Percentiles rank a stretch among this genome's conserved stretches.
Evolutionary conservation across 2,888 invertebrate species (phyloP).

Genomic region (Exephanes ischioxanthus): DNA sequence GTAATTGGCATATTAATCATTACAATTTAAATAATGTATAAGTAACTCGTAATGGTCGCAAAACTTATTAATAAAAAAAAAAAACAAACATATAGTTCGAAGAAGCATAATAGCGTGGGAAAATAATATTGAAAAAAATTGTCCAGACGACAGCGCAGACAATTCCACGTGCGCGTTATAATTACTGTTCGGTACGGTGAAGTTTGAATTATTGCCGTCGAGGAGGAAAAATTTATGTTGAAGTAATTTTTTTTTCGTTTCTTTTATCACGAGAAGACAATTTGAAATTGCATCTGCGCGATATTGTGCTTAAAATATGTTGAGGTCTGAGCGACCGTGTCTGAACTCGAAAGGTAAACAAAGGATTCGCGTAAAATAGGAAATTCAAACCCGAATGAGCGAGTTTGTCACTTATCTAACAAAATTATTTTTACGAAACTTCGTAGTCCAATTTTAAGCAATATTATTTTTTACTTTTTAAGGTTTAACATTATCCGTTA

Average conservation of each 20-base stretch:
- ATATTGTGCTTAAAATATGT: too few relatives aligned
- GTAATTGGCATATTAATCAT: conserved; percentile 8
- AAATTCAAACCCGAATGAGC: too few relatives aligned
- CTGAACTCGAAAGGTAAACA: too few relatives aligned
- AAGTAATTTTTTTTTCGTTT: not conserved
- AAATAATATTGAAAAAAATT: not conserved
- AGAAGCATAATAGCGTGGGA: not conserved
- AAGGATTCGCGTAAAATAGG: too few relatives aligned
- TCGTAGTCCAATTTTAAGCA: too few relatives aligned
- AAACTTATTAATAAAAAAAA: not conserved
- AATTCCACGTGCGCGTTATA: not conserved
- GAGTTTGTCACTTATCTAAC: too few relatives aligned
- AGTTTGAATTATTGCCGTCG: not conserved
- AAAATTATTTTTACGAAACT: too few relatives aligned
- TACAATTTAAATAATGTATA: not conserved
- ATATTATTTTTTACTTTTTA: too few relatives aligned
- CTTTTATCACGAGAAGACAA: not conserved
- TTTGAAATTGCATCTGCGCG: too few relatives aligned
- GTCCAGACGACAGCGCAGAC: not conserved
- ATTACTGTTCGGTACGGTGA: not conserved
- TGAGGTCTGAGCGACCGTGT: too few relatives aligned
- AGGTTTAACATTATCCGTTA: too few relatives aligned
- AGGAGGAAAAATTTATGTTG: not conserved
- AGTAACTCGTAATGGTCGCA: not conserved
- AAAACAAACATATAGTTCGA: not conserved